These are phyloP conservation scores for Drosophila koepferae DNA, from an alignment of 2,888 invertebrate species.

Conservation along the genomic window DNA sequence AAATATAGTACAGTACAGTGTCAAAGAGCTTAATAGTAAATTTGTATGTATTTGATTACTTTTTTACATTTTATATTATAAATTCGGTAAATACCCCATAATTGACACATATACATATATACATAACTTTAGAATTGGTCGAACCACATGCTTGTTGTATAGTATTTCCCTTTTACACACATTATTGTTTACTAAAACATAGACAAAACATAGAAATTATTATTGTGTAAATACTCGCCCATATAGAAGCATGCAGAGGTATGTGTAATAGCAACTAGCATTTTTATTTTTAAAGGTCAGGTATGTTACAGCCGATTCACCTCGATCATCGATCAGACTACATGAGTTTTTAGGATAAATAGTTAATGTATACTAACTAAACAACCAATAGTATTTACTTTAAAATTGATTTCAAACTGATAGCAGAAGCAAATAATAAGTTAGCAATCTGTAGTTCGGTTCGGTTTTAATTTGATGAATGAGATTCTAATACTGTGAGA, in stretches of 20 bases:
- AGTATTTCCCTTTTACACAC: neutral
- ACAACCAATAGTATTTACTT: neutral
- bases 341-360: neutral
- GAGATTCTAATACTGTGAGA: conserved; percentile 41
- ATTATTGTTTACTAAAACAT: conserved; percentile 3
- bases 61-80: conserved; percentile 8
- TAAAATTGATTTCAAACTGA: no score
- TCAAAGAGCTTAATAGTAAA: conserved; percentile 9
- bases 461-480: conserved; percentile 15
- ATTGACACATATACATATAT: neutral
- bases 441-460: no score
- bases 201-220: neutral
- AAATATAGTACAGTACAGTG: conserved; percentile 47
- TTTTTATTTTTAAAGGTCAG: neutral
- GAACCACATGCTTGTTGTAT: no score
- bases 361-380: neutral
- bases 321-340: neutral
- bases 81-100: conserved; percentile 6
- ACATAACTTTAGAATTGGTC: no score
- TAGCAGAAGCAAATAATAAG: no score
- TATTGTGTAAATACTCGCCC: neutral
- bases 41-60: neutral
- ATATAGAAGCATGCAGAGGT: neutral
- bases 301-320: neutral
- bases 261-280: neutral